A percentile compares a stretch with the other conserved stretches of the same genome.
Conservation (phyloP, 2,797 vertebrate genomes). For the Kryptolebias ocellatus region DNA sequence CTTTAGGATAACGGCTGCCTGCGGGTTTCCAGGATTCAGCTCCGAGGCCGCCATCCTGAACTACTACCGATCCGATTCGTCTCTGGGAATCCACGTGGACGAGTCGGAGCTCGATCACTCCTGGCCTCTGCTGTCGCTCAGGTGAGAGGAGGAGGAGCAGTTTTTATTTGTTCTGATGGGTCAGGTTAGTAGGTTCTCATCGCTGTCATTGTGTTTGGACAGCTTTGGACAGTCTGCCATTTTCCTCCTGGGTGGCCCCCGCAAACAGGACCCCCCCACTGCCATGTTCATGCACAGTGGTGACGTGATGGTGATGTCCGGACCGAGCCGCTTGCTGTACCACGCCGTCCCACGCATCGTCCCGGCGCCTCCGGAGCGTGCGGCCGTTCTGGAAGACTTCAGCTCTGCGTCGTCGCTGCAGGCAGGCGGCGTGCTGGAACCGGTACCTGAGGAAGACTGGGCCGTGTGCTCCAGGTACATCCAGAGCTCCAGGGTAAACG, state of each 20-base stretch:
- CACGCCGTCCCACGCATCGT: conserved; percentile 93
- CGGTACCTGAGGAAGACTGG: conserved; percentile 87
- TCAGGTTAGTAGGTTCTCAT: not conserved
- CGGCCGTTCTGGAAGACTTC: conserved; percentile 40
- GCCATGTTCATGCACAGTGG: conserved; percentile 96
- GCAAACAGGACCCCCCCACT: conserved; percentile 86
- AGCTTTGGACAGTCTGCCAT: conserved; percentile 95
- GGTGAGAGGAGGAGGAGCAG: conserved; percentile 64
- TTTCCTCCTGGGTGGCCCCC: conserved; percentile 90
- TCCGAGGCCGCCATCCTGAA: conserved; percentile 95
- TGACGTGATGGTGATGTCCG: conserved; percentile 97
- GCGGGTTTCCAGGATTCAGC: conserved; percentile 87
- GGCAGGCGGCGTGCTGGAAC: conserved; percentile 43
- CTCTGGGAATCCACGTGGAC: conserved; percentile 94
- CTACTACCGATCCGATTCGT: conserved; percentile 93
- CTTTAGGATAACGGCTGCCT: conserved; percentile 84
- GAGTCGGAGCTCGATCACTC: conserved; percentile 92
- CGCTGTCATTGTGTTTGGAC: not conserved
- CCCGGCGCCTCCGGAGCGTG: conserved; percentile 70
- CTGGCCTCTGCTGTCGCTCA: conserved; percentile 90
- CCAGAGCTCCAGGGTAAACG: conserved; percentile 88
- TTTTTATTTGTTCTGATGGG: not conserved
- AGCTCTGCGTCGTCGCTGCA: not conserved
- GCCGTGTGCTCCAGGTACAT: conserved; percentile 88
- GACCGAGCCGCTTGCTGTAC: conserved; percentile 91